Evolutionary conservation across 2,797 vertebrate genomes (phyloP).

Genomic region (Coilia nasus): DNA sequence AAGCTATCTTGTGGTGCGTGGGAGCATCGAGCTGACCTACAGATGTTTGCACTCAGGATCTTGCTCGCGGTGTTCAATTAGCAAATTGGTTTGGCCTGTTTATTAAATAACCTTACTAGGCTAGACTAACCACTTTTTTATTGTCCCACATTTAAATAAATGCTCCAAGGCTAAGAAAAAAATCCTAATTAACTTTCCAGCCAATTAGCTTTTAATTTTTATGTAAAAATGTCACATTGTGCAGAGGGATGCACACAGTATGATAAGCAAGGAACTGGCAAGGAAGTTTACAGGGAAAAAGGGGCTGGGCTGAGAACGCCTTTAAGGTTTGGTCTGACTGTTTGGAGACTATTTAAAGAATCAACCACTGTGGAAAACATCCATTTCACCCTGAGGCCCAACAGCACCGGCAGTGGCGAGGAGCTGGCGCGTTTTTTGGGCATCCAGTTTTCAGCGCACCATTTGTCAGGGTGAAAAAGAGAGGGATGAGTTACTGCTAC

Average conservation of each 20-base stretch:
- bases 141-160: too few relatives aligned
- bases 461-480: not conserved
- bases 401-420: not conserved
- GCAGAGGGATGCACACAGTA: not conserved
- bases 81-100: too few relatives aligned
- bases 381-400: not conserved
- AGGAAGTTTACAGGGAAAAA: not conserved
- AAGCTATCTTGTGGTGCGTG: too few relatives aligned
- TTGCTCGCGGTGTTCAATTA: too few relatives aligned
- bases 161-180: not conserved
- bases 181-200: not conserved
- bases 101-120: too few relatives aligned
- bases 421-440: not conserved
- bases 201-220: not conserved
- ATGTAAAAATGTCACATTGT: not conserved
- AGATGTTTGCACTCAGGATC: too few relatives aligned
- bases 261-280: not conserved
- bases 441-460: not conserved
- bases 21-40: too few relatives aligned
- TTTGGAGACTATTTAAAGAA: constrained; percentile 2
- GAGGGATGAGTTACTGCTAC: not conserved
- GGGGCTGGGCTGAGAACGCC: not conserved
- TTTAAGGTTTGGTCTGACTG: not conserved
- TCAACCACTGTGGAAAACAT: constrained; percentile 9
- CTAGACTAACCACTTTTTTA: too few relatives aligned